phyloP scores from a whole-genome alignment of 2,888 invertebrate genomes.

The Eupithecia exiguata region DNA sequence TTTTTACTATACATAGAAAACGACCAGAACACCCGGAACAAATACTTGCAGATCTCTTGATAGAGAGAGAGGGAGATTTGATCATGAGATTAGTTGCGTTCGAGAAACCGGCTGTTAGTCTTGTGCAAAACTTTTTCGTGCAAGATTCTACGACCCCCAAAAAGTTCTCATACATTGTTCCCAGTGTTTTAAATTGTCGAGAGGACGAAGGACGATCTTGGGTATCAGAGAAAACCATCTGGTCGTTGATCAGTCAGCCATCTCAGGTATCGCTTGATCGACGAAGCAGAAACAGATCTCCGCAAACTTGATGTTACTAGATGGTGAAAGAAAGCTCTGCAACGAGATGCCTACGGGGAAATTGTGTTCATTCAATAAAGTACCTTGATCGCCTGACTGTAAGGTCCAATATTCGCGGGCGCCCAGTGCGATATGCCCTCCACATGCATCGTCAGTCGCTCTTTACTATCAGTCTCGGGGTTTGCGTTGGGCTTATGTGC shows the following conservation, averaged over 20 bases:
- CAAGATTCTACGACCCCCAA: background rate
- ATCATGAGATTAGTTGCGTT: too few species aligned
- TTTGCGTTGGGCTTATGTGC: conserved; percentile 67
- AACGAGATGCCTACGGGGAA: background rate
- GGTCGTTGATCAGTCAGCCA: background rate
- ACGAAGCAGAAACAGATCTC: background rate
- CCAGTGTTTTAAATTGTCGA: background rate
- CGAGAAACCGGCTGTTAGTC: too few species aligned
- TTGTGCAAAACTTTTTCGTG: background rate
- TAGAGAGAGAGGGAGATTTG: too few species aligned
- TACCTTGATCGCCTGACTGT: conserved; percentile 95
- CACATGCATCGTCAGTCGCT: conserved; percentile 94
- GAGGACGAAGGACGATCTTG: background rate
- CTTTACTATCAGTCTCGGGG: conserved; percentile 63
- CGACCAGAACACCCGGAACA: too few species aligned
- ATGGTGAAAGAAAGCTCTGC: background rate
- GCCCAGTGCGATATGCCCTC: conserved; percentile 99
- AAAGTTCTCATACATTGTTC: background rate
- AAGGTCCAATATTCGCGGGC: conserved; percentile 98
- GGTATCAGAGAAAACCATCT: background rate
- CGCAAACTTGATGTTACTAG: background rate
- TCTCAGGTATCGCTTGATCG: background rate
- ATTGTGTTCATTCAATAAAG: conserved; percentile 18
- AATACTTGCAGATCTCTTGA: too few species aligned
- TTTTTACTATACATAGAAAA: too few species aligned